A percentile compares a stretch with the other conserved stretches of the same genome.
These are phyloP conservation scores for Hapalemur alaotrensis DNA, from an alignment of 2,797 vertebrate species.

Conservation along the genomic window DNA sequence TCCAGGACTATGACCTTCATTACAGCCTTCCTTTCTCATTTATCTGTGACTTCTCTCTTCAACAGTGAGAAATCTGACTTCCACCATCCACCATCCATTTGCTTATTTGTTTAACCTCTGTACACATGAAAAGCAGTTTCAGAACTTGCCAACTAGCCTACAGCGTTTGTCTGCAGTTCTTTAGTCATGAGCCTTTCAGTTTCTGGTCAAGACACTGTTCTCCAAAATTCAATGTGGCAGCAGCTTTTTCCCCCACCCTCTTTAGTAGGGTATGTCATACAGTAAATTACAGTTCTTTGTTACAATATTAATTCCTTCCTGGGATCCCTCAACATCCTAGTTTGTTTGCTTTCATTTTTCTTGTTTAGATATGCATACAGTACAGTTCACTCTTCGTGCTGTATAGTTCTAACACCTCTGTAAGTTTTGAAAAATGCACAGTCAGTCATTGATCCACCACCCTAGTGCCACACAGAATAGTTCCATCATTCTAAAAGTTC, in stretches of 20 bases:
- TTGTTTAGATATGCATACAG: neutral
- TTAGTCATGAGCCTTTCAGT: neutral
- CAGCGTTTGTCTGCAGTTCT: neutral
- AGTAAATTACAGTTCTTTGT: neutral
- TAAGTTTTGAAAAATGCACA: neutral
- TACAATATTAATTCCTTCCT: neutral
- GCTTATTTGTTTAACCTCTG: neutral
- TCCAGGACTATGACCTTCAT: neutral
- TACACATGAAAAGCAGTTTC: neutral
- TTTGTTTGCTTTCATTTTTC: neutral
- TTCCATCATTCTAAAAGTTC: neutral
- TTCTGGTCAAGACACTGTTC: neutral
- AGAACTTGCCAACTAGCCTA: neutral
- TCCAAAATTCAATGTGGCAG: neutral
- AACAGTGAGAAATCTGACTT: neutral
- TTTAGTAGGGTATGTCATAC: neutral
- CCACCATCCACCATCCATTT: neutral
- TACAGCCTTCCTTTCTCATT: neutral
- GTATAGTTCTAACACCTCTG: neutral
- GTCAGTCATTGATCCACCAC: neutral
- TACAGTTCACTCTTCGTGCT: no score
- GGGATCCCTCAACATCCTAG: neutral
- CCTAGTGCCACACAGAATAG: neutral
- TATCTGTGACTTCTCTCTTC: neutral
- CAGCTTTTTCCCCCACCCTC: neutral